These are phyloP conservation scores for Otis tarda DNA, from an alignment of 2,113 vertebrate genomes.

Conservation along the genomic window DNA sequence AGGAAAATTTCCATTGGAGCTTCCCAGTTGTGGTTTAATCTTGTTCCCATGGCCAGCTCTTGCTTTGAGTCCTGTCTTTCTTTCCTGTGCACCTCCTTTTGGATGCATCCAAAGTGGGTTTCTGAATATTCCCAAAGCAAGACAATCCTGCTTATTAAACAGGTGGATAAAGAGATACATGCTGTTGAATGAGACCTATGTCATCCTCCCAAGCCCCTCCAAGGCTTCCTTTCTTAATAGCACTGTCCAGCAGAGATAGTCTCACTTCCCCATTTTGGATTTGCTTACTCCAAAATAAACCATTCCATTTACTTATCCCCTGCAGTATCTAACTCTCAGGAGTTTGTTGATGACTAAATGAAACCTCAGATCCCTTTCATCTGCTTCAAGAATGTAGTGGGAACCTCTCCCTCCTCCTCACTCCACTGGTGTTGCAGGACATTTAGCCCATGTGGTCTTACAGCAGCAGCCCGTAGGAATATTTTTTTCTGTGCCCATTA, in stretches of 20 bases:
- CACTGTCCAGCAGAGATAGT: not conserved
- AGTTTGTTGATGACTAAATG: not conserved
- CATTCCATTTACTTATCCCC: not conserved
- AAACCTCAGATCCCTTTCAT: not conserved
- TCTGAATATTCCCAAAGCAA: not conserved
- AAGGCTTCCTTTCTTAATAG: not conserved
- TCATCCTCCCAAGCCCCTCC: accelerated
- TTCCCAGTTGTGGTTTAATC: not conserved
- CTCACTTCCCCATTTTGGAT: not conserved
- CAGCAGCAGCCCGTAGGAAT: not conserved
- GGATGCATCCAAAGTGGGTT: not conserved
- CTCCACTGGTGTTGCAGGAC: not conserved
- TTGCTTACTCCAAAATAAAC: not conserved
- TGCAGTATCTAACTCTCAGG: not conserved
- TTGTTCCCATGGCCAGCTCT: not conserved
- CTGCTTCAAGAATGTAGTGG: not conserved
- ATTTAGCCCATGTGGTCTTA: not conserved
- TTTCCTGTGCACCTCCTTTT: not conserved
- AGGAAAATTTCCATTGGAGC: not conserved
- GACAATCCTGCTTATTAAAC: not conserved
- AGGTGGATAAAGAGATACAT: not conserved
- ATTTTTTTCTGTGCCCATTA: not conserved
- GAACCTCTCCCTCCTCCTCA: not conserved
- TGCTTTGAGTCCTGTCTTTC: not conserved
- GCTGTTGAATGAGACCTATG: not conserved